Evolutionary conservation across 2,888 invertebrate species (phyloP).

Genomic region (Drosophila siamana): DNA sequence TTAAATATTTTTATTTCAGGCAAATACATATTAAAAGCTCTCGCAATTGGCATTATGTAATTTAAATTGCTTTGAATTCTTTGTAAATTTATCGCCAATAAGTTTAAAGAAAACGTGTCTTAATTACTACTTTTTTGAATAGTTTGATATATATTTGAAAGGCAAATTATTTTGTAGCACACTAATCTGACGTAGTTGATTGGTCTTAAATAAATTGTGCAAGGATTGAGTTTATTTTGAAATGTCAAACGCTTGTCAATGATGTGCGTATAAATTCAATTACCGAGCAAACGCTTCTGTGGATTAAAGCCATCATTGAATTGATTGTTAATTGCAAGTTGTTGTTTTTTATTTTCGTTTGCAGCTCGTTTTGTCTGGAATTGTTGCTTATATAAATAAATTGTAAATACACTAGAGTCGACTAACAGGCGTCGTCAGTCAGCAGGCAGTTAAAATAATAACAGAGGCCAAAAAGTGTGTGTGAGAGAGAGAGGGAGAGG

Average conservation of each 20-base stretch:
- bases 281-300: background rate
- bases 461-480: conserved; percentile 1
- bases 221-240: background rate
- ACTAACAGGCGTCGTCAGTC: conserved; percentile 9
- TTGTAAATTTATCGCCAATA: too few species aligned
- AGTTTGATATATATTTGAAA: too few species aligned
- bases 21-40: too few species aligned
- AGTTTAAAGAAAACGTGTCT: too few species aligned
- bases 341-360: background rate
- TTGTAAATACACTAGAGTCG: conserved; percentile 27
- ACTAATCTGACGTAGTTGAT: background rate
- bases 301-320: background rate
- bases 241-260: background rate
- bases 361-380: conserved; percentile 1
- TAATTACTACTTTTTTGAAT: too few species aligned
- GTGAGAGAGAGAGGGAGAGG: too few species aligned
- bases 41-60: too few species aligned
- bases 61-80: too few species aligned
- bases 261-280: background rate
- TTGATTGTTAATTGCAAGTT: conserved; percentile 10
- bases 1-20: too few species aligned
- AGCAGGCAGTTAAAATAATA: conserved; percentile 5
- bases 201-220: background rate
- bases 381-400: conserved; percentile 17
- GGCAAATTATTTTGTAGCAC: too few species aligned